A percentile compares a stretch with the other conserved stretches of the same genome.
phyloP scores from a whole-genome alignment of 2,797 vertebrate species.

The Ctenochaetus hawaiiensis region DNA sequence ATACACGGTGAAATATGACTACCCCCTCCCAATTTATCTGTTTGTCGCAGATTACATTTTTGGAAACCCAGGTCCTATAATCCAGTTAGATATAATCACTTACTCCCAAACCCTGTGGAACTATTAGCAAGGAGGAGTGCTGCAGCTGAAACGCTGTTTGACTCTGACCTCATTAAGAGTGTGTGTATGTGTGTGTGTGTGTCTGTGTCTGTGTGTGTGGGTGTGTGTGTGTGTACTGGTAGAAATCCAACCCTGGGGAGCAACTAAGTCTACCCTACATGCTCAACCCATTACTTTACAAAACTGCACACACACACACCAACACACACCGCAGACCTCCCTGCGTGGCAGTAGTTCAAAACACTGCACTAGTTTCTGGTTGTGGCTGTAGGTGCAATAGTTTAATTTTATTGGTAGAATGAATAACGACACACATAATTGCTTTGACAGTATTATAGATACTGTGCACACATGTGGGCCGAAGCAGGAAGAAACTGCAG shows the following conservation, averaged over 20 bases:
- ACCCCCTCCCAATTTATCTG: conserved; percentile 62
- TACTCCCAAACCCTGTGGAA: conserved; percentile 78
- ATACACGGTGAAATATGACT: conserved; percentile 48
- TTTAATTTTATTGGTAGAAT: conserved; percentile 71
- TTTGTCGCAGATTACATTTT: conserved; percentile 77
- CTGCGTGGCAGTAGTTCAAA: conserved; percentile 70
- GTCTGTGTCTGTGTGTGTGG: conserved; percentile 19
- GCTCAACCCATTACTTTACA: conserved; percentile 81
- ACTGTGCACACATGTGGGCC: conserved; percentile 55
- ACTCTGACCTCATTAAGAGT: conserved; percentile 83
- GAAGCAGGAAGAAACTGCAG: conserved; percentile 52
- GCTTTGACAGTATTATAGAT: conserved; percentile 65
- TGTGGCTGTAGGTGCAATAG: conserved; percentile 68
- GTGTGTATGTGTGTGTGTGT: conserved; percentile 35
- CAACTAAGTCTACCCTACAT: conserved; percentile 79
- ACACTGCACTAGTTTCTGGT: conserved; percentile 56
- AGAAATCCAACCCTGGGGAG: conserved; percentile 81
- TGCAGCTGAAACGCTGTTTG: conserved; percentile 77
- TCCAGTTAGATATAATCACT: conserved; percentile 83
- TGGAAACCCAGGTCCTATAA: conserved; percentile 78
- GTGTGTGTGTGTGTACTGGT: conserved; percentile 45
- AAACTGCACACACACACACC: conserved; percentile 70
- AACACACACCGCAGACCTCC: conserved; percentile 66
- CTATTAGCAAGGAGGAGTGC: conserved; percentile 77
- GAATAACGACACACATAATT: conserved; percentile 67